Percentiles rank a stretch among this genome's conserved stretches.
Conservation (phyloP, 2,797 vertebrate species). For the Eulemur coronatus region DNA sequence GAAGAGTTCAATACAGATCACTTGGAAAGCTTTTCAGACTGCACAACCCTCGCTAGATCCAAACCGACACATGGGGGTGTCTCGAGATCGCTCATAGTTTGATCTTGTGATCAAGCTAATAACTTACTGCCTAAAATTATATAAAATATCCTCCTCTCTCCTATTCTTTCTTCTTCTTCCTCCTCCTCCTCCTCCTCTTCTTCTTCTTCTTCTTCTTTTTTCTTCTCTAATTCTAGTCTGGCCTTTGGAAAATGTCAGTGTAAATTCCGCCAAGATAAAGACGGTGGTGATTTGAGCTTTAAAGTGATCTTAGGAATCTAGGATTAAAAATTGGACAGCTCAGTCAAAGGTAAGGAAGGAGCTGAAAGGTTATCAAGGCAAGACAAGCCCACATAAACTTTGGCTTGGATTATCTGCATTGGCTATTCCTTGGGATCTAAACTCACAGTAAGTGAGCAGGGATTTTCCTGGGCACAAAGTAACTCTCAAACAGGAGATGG, state of each 20-base stretch:
- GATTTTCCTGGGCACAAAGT: background rate
- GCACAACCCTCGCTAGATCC: background rate
- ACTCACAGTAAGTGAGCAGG: background rate
- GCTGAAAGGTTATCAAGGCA: constrained; percentile 20
- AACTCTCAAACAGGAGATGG: background rate
- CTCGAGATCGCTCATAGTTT: background rate
- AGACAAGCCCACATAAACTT: background rate
- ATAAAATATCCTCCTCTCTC: background rate
- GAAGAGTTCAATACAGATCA: background rate
- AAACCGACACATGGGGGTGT: background rate
- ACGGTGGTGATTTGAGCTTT: background rate
- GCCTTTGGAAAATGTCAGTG: background rate
- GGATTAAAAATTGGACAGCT: background rate
- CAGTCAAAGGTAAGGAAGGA: background rate
- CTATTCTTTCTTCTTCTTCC: background rate
- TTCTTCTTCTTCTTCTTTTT: background rate
- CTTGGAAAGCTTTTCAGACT: background rate
- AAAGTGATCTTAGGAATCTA: background rate
- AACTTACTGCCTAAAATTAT: background rate
- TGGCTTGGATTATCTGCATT: background rate
- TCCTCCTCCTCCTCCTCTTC: too few species aligned
- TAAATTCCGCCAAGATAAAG: constrained; percentile 36
- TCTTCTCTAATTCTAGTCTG: background rate
- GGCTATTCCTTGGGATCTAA: background rate
- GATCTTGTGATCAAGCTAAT: background rate